phyloP scores from a whole-genome alignment of 64 coral and sea anemone species.

The Exaiptasia diaphana region DNA sequence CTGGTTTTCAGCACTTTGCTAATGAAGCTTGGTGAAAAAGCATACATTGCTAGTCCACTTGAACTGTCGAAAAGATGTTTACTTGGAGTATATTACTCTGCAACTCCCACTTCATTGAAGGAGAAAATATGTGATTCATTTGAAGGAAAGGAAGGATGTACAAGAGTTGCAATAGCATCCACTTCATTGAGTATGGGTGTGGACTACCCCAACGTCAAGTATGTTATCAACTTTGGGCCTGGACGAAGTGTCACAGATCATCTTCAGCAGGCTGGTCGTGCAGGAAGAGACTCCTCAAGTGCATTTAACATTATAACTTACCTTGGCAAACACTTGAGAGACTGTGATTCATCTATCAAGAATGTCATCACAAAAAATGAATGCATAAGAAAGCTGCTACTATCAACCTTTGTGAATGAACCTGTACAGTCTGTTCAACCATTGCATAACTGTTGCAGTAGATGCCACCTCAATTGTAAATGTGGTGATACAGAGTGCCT shows the following conservation, averaged over 20 bases:
- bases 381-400: slow-evolving; percentile 33
- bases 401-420: slow-evolving; percentile 38
- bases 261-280: slow-evolving; percentile 64
- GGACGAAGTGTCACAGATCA: slow-evolving; percentile 48
- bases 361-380: slow-evolving; percentile 18
- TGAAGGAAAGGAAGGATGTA: slow-evolving; percentile 1
- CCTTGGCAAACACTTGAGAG: slow-evolving; percentile 18
- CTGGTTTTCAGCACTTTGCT: slow-evolving; percentile 24
- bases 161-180: slow-evolving; percentile 56
- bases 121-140: neutral
- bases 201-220: slow-evolving; percentile 55
- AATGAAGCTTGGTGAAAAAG: slow-evolving; percentile 6
- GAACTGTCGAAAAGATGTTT: neutral
- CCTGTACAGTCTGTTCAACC: slow-evolving; percentile 9
- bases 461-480: slow-evolving; percentile 40
- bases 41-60: neutral
- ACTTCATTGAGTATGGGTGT: slow-evolving; percentile 63
- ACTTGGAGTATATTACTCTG: slow-evolving; percentile 18
- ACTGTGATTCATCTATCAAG: slow-evolving; percentile 27
- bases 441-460: slow-evolving; percentile 38
- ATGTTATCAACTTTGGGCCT: slow-evolving; percentile 70
- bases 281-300: slow-evolving; percentile 39
- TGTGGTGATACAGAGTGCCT: slow-evolving; percentile 17
- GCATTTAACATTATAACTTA: slow-evolving; percentile 22
- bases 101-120: neutral